Base-by-base conservation (phyloP, 2,888 invertebrate genomes). In the Pycnomerus fuliginosus region DNA sequence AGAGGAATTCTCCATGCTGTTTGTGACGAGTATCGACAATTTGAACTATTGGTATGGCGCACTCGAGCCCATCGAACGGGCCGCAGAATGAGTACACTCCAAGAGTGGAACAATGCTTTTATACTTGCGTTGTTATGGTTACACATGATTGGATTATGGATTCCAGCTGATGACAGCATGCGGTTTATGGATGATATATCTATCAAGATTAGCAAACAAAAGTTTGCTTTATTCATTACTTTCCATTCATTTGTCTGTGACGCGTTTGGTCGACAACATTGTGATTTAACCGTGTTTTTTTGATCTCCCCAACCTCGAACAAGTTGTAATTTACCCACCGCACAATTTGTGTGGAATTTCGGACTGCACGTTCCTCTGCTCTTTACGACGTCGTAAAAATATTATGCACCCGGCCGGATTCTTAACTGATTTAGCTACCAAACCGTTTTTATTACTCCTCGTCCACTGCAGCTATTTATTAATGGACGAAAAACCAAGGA, bases 301-400 rank as follows among this genome's bases (percentile, higher is more conserved):
- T 14, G 28, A 36, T 28, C 36, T 36, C 36, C 36, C 38, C 24
- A 27, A 34, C 33, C 4, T 30, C 29, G 16, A 28, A 24, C 10
- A 15, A 34, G 29, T 28, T 20, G 41, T 41, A 41, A 39, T 39
- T 39, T 39, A 39, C 39, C 32, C 31, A 10, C 39, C n/a, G n/a
- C 10, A 38, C 31, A 16, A 38, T 32, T 34, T 25, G 35, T 34
- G 33, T 42, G 52, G 46, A 51, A 53, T 49, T 51, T 42, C 33
- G 53, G 51, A 48, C 49, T 48, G 51, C 49, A 49, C 53, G 45
- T 51, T 41, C 45, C 36, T 20, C 37, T 31, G 34, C 43, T 32
- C 40, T 49, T 53, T 49, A 53, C 47, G 51, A 49, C 39, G 31
- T 33, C 48, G 44, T 53, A 53, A 51, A 48, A 51, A 44, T 41